Evolutionary conservation across 2,113 vertebrate species (phyloP).

Genomic region (Connochaetes taurinus): DNA sequence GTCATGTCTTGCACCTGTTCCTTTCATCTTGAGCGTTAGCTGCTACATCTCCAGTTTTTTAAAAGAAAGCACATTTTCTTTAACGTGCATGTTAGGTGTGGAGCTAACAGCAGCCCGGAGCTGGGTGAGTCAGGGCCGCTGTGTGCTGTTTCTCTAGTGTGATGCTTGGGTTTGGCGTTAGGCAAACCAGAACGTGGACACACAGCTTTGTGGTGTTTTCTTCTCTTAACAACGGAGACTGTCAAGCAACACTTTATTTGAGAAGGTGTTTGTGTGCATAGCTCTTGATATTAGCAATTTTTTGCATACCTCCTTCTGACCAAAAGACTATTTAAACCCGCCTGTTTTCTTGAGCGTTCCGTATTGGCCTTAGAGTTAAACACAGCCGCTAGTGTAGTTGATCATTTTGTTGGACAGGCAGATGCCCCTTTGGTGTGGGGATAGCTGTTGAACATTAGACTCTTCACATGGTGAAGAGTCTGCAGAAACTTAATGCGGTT

Average conservation of each 20-base stretch:
- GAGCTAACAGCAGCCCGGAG: neutral
- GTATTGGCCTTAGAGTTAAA: rapidly evolving
- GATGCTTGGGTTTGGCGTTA: neutral
- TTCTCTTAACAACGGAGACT: neutral
- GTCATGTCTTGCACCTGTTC: neutral
- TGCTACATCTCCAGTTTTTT: neutral
- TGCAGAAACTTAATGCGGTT: too few relatives aligned
- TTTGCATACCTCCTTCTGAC: neutral
- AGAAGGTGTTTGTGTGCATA: neutral
- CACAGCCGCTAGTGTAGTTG: rapidly evolving
- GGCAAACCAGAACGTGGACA: too few relatives aligned
- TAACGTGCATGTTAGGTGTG: neutral
- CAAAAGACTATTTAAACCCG: neutral
- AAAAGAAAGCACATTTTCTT: neutral
- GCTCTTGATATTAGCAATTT: neutral
- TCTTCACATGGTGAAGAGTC: neutral
- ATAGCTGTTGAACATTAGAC: neutral
- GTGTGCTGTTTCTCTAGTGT: neutral
- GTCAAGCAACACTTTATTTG: neutral
- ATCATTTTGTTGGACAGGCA: neutral
- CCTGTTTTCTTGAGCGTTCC: neutral
- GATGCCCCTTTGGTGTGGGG: neutral
- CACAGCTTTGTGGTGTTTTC: neutral
- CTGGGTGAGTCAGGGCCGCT: neutral
- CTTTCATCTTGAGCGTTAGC: neutral